These are phyloP conservation scores for Engystomops pustulosus DNA, from an alignment of 2,113 vertebrate species.

Conservation along the genomic window DNA sequence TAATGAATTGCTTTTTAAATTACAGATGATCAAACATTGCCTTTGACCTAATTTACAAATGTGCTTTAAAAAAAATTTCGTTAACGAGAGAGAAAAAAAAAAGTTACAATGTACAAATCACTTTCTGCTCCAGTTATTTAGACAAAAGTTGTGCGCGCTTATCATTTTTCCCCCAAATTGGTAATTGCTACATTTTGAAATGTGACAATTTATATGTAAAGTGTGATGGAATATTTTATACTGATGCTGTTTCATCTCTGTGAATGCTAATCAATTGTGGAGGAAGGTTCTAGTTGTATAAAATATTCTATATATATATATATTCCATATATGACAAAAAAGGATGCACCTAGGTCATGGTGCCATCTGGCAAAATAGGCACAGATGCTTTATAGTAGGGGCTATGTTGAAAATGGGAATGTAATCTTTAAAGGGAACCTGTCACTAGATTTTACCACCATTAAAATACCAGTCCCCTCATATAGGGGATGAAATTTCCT, in stretches of 20 bases:
- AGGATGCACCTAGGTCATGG: no score
- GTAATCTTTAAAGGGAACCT: no score
- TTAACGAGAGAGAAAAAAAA: conserved; percentile 37
- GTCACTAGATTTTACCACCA: no score
- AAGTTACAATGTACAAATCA: conserved; percentile 57
- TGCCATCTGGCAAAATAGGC: no score
- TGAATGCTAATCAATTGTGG: not conserved
- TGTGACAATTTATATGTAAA: conserved; percentile 56
- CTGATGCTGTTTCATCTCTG: conserved; percentile 7
- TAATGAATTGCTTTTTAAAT: conserved; percentile 50
- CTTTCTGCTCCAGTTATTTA: conserved; percentile 59
- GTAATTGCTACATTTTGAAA: conserved; percentile 53
- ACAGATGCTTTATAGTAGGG: no score
- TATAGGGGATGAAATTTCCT: no score
- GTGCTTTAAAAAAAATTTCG: conserved; percentile 41
- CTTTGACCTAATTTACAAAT: conserved; percentile 57
- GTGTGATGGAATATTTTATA: conserved; percentile 41
- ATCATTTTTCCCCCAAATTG: conserved; percentile 51
- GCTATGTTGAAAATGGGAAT: no score
- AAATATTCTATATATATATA: not conserved
- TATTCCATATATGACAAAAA: no score
- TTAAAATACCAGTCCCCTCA: no score
- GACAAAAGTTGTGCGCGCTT: conserved; percentile 47
- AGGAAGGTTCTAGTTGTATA: conserved; percentile 9
- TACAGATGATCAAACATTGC: conserved; percentile 53